These are phyloP conservation scores for Physeter macrocephalus DNA, from an alignment of 2,113 vertebrate genomes.

Conservation along the genomic window DNA sequence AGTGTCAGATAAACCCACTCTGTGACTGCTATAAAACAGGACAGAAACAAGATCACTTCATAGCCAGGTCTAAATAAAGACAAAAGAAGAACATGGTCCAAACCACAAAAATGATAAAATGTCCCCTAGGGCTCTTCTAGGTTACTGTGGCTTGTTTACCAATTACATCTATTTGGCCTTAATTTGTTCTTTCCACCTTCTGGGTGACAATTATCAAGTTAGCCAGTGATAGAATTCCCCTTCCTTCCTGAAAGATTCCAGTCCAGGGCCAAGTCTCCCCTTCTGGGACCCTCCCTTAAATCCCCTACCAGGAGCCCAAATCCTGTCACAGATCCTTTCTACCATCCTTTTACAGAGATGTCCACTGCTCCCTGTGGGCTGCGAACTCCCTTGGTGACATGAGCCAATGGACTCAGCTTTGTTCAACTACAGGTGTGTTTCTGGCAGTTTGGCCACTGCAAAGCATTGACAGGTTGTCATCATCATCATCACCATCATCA, in stretches of 20 bases:
- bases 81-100: background rate
- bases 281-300: background rate
- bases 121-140: background rate
- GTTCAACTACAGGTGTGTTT: background rate
- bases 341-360: background rate
- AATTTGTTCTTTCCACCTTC: background rate
- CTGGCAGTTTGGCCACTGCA: background rate
- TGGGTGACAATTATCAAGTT: background rate
- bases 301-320: background rate
- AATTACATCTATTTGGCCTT: background rate
- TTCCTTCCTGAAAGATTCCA: background rate
- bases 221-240: background rate
- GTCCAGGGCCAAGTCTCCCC: background rate
- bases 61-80: background rate
- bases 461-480: background rate
- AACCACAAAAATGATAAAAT: background rate
- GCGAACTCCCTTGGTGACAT: background rate
- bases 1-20: background rate
- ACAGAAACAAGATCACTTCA: background rate
- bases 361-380: background rate
- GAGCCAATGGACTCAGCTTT: background rate
- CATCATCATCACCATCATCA: background rate
- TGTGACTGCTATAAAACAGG: background rate
- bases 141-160: background rate
- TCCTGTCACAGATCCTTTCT: background rate